Evolutionary conservation across 2,888 invertebrate species (phyloP), one percentile per base, ranked within the genome.

Genomic region (Mimas tiliae): DNA sequence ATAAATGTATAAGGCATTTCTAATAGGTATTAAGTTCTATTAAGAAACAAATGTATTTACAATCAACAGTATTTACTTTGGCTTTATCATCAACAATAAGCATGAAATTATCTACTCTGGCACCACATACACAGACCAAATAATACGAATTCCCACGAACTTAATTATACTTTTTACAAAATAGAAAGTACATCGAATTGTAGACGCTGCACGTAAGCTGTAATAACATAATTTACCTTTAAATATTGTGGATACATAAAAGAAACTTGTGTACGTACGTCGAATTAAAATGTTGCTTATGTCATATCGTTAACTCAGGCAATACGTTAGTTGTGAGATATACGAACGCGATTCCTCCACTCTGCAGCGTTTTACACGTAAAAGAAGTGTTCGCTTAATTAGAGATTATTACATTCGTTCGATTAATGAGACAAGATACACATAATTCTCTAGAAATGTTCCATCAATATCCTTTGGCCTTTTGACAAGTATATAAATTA

Each of bases 201-300:
- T 42, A 42, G 38, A 19, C 58, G 38, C 58, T 6, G 19, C 34
- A 34, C 33, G 34, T 42, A 19, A 42, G 19, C 19, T 16, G 38
- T 58, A 42, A 58, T 58, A 58, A 58, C 55, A 55, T 34, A 58
- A 58, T 58, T 42, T 58, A 58, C 16, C 58, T 58, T 58, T 58
- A 58, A 42, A 58, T 58, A 58, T 58, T 58, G 42, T 19, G 58
- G 38, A 58, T 58, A 42, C 42, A 42, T 42, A 58, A 55, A 55
- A 58, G 58, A 58, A 58, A 58, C 58, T 19, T 38, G 19, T 11
- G 58, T 58, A 58, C 58, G 58, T 19, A 58, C 38, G 38, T 58
- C 19, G 58, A 58, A 58, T 58, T 42, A 58, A 58, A 58, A 58
- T 58, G 58, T 58, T 58, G 58, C 58, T 58, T 58, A 58, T 58